phyloP scores from a whole-genome alignment of 1,140 invertebrate genomes.

The Oscheius sp. region DNA sequence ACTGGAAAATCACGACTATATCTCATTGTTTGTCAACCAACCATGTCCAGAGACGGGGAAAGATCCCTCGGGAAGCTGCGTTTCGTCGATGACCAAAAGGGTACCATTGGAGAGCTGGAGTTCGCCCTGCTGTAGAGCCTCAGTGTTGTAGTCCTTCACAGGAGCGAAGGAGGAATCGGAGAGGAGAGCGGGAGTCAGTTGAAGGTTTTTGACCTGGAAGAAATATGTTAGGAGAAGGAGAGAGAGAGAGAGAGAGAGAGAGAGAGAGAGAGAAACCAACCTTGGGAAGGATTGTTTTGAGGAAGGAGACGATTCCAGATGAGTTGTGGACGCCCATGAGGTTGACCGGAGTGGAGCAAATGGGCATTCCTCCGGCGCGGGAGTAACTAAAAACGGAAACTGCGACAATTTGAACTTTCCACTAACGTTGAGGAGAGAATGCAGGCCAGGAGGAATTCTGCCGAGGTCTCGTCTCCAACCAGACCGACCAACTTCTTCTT shows the following conservation, averaged over 20 bases:
- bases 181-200: background rate
- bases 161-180: background rate
- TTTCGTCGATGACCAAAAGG: background rate
- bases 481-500: background rate
- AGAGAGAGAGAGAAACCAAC: background rate
- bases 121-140: background rate
- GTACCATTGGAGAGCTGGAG: conserved; percentile 5
- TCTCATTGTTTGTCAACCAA: background rate
- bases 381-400: background rate
- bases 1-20: background rate
- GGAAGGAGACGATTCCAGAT: background rate
- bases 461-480: background rate
- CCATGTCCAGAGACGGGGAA: conserved; percentile 3
- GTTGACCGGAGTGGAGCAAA: conserved; percentile 4
- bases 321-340: background rate
- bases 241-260: background rate
- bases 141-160: background rate
- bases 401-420: background rate
- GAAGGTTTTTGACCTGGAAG: background rate
- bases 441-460: background rate
- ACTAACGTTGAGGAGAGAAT: background rate
- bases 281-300: background rate
- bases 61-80: background rate
- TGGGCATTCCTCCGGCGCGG: background rate
- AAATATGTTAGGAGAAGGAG: background rate